These are phyloP conservation scores for Reticulitermes lucifugus DNA, from an alignment of 2,888 invertebrate species.

Conservation along the genomic window DNA sequence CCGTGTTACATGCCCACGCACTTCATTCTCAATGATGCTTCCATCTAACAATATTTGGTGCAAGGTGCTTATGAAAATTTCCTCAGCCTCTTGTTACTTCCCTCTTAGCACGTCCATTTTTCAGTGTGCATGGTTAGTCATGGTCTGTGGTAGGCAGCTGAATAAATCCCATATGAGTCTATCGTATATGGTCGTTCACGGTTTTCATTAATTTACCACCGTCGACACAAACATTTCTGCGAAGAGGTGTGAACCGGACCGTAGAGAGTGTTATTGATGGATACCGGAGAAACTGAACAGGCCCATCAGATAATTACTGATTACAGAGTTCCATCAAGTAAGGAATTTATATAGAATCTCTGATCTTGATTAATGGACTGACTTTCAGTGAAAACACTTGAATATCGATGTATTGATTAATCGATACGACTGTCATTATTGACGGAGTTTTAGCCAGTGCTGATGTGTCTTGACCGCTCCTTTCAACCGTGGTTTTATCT, in stretches of 20 bases:
- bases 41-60: too few species aligned
- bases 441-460: not conserved
- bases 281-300: not conserved
- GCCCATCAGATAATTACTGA: conserved; percentile 8
- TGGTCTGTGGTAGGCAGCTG: not conserved
- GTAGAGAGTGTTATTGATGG: not conserved
- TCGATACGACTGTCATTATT: not conserved
- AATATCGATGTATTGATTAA: conserved; percentile 9
- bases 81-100: too few species aligned
- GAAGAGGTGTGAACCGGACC: not conserved
- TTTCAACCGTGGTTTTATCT: too few species aligned
- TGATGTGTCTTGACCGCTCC: too few species aligned
- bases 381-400: not conserved
- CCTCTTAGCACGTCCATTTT: too few species aligned
- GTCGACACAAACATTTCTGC: not conserved
- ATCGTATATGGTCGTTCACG: too few species aligned
- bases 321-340: not conserved
- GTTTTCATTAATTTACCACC: too few species aligned
- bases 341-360: conserved; percentile 2
- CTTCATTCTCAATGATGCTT: too few species aligned
- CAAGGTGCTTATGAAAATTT: too few species aligned
- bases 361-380: not conserved
- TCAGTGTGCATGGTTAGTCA: too few species aligned
- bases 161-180: not conserved
- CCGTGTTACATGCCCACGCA: too few species aligned